Evolutionary conservation across 2,888 invertebrate genomes (phyloP).

Genomic region (Hypomecis punctinalis): DNA sequence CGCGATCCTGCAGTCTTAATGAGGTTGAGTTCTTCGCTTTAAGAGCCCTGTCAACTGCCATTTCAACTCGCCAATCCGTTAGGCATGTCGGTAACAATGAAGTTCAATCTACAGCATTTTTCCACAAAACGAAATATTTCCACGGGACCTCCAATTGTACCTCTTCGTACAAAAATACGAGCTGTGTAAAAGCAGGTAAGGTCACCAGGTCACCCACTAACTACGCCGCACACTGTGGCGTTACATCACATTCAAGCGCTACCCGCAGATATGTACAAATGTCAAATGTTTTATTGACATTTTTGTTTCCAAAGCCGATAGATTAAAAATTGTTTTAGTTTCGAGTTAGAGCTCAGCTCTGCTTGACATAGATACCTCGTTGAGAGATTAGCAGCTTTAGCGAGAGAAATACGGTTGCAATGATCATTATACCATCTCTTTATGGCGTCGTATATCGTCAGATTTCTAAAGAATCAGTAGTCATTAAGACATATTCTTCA

Average conservation of each 20-base stretch:
- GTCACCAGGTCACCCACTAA: slow-evolving; percentile 27
- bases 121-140: neutral
- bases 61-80: too few relatives aligned
- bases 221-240: slow-evolving; percentile 20
- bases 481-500: neutral
- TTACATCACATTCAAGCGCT: slow-evolving; percentile 26
- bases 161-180: slow-evolving; percentile 15
- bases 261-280: slow-evolving; percentile 27
- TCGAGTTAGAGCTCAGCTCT: neutral
- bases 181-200: slow-evolving; percentile 15
- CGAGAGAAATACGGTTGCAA: neutral
- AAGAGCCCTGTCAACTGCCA: too few relatives aligned
- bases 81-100: too few relatives aligned
- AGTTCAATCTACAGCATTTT: neutral
- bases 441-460: neutral
- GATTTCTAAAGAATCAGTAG: neutral
- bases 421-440: slow-evolving; percentile 1
- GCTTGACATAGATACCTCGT: slow-evolving; percentile 6
- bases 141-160: neutral
- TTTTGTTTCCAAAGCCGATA: slow-evolving; percentile 21
- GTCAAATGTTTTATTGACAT: slow-evolving; percentile 31
- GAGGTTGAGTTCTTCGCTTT: too few relatives aligned
- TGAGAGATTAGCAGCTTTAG: slow-evolving; percentile 4
- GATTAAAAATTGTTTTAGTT: slow-evolving; percentile 16
- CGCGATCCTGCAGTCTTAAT: too few relatives aligned